phyloP scores from a whole-genome alignment of 2,888 invertebrate species.

The Acanthosepion lycidas region DNA sequence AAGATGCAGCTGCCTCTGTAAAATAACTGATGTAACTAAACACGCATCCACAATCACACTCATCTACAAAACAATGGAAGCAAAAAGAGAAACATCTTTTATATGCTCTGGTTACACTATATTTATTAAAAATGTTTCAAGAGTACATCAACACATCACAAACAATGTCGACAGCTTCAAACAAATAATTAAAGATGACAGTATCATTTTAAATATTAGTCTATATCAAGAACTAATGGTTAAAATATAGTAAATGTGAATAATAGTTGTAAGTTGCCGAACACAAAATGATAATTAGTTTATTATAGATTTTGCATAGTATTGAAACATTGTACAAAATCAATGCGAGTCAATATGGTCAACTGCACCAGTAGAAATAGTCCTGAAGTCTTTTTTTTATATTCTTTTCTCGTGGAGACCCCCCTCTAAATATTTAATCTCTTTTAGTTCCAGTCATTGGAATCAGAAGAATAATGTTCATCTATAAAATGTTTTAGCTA shows the following conservation, averaged over 20 bases:
- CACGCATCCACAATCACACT: no score
- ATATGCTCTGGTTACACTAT: background rate
- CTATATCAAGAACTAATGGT: background rate
- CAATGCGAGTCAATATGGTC: no score
- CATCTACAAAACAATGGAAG: background rate
- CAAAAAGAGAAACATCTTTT: background rate
- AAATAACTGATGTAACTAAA: no score
- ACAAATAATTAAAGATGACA: background rate
- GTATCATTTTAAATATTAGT: background rate
- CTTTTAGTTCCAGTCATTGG: no score
- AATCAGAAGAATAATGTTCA: no score
- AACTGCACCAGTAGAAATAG: no score
- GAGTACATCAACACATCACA: background rate
- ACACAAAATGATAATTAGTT: background rate
- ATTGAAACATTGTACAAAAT: background rate
- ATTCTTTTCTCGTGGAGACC: no score
- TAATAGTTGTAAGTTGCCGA: background rate
- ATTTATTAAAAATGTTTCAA: background rate
- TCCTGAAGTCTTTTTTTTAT: no score
- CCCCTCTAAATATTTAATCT: no score
- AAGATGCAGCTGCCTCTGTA: no score
- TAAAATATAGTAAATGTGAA: background rate
- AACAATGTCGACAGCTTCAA: background rate
- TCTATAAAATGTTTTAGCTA: no score
- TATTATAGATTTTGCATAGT: background rate